Evolutionary conservation across 2,113 vertebrate genomes (phyloP), one percentile per base, ranked within the genome.

Genomic region (Jacana jacana): DNA sequence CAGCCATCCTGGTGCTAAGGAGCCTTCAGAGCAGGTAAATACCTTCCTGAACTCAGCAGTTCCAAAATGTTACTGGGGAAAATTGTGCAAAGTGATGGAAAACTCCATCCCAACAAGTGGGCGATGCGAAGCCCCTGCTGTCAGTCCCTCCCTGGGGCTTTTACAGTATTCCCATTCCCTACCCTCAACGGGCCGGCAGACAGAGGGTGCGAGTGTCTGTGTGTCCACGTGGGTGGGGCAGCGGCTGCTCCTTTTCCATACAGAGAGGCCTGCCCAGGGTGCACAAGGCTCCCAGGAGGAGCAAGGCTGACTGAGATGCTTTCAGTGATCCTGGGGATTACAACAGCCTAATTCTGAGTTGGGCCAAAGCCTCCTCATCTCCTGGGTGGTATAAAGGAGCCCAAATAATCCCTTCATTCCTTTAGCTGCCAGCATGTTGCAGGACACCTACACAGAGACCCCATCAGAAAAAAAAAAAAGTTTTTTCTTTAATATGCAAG

Each of bases 1-100:
- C 68, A 25, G 20, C 9, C 11, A 13, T 15, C 27, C 20, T 39
- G 31, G 39, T 57, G 28, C 31, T 51, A 17, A 65, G 22, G 5
- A 22, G 19, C 55, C 39, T 54, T 81, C 42, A 18, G 60, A 49
- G 64, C 39, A 68, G 6, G 24, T 19, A 1, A 25, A 5, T 6
- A 25, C 40, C 51, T 3, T 4, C 30, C 16, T 10, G 44, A 73
- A 44, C 44, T 72, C 25, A 6, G 6, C 0, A 40, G n/a, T 2
- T 71, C n/a, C 5, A 0, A 49, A 52, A 39, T 3, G 17, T 1
- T 1, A 40, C 8, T 33, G 33, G 54, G 68, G 54, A 70, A 17
- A 8, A 8, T 5, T 31, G 51, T 39, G 37, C 69, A 15, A 57
- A 31, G 30, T 4, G 42, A 57, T 25, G 37, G 71, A 13, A 52